A percentile compares a stretch with the other conserved stretches of the same genome.
Conservation (phyloP, 2,797 vertebrate genomes). For the Coranthus polyacanthus region DNA sequence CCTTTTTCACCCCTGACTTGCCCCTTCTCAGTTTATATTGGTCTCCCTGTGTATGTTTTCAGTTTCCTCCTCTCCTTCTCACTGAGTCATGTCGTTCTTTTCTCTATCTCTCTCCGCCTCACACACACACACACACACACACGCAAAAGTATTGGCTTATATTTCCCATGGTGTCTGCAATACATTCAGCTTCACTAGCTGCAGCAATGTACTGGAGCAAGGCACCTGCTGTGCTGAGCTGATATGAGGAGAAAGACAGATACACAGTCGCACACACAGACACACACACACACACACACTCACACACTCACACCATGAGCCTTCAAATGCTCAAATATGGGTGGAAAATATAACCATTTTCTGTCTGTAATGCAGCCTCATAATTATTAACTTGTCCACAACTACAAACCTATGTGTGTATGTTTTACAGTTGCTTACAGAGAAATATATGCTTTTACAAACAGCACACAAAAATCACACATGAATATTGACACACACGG, state of each 20-base stretch:
- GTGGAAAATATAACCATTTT: slow-evolving; percentile 34
- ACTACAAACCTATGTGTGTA: slow-evolving; percentile 4
- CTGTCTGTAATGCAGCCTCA: slow-evolving; percentile 36
- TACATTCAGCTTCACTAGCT: slow-evolving; percentile 74
- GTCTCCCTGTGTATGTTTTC: slow-evolving; percentile 45
- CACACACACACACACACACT: slow-evolving; percentile 28
- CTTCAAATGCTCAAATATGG: slow-evolving; percentile 45
- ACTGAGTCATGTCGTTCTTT: slow-evolving; percentile 55
- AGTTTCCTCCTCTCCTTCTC: slow-evolving; percentile 48
- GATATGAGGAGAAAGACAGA: slow-evolving; percentile 70
- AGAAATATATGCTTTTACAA: no score
- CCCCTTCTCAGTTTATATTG: slow-evolving; percentile 41
- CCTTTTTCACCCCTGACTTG: slow-evolving; percentile 40
- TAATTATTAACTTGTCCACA: slow-evolving; percentile 21
- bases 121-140: background rate
- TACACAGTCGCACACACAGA: slow-evolving; percentile 27
- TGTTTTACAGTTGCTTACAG: slow-evolving; percentile 14
- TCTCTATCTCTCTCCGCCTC: slow-evolving; percentile 19
- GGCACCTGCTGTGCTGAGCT: slow-evolving; percentile 79
- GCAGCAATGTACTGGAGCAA: slow-evolving; percentile 76
- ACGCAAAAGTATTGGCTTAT: slow-evolving; percentile 67
- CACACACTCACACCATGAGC: no score
- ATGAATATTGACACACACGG: slow-evolving; percentile 37
- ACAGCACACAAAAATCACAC: slow-evolving; percentile 3
- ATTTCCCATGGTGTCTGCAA: slow-evolving; percentile 79